A percentile compares a stretch with the other conserved stretches of the same genome.
phyloP scores from a whole-genome alignment of 2,113 vertebrate genomes.

The Campylomormyrus numenius region DNA sequence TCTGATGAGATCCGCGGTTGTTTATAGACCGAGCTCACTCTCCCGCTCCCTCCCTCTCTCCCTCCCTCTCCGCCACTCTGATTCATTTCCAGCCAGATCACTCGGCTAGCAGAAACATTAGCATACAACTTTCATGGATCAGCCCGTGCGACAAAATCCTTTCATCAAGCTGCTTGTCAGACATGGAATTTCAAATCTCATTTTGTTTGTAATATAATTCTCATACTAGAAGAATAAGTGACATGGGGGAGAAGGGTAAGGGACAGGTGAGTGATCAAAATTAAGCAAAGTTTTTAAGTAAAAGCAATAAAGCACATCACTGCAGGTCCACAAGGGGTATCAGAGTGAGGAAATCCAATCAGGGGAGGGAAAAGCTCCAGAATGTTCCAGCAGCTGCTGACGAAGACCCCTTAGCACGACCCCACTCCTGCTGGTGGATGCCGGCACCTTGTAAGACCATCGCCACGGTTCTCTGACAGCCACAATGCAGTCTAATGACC shows the following conservation, averaged over 20 bases:
- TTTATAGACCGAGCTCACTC: not conserved
- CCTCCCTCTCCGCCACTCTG: constrained; percentile 47
- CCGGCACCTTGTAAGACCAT: not conserved
- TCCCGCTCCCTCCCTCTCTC: constrained; percentile 19
- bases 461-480: not conserved
- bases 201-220: constrained; percentile 75
- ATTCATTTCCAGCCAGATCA: constrained; percentile 70
- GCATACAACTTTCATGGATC: constrained; percentile 73
- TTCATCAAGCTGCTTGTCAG: constrained; percentile 73
- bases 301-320: constrained; percentile 16
- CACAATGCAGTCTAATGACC: not conserved
- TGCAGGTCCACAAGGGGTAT: not conserved
- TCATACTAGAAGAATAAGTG: constrained; percentile 31
- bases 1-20: constrained; percentile 65
- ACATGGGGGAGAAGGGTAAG: constrained; percentile 22
- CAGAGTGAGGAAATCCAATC: not conserved
- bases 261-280: constrained; percentile 62
- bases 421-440: not conserved
- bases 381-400: not conserved
- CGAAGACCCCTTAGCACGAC: not conserved
- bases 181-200: constrained; percentile 73
- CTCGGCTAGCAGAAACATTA: constrained; percentile 65
- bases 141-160: constrained; percentile 62
- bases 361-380: constrained; percentile 27
- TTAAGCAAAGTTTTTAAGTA: constrained; percentile 47